Evolutionary conservation across 2,113 vertebrate genomes (phyloP).

Genomic region (Hypanus sabinus): DNA sequence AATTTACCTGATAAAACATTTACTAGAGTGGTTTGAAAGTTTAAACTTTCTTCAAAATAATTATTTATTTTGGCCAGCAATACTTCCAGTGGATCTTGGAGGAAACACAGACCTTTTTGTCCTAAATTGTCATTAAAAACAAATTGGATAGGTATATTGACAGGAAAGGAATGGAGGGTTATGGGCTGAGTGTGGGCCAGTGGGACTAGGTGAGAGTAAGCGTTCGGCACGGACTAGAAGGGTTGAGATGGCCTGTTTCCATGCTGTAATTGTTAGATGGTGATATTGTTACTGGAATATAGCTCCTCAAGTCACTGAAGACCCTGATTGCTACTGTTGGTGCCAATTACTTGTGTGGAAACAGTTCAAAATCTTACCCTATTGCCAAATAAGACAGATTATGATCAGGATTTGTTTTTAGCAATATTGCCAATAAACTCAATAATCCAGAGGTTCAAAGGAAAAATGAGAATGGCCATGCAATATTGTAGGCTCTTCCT

Average conservation of each 20-base stretch:
- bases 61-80: neutral
- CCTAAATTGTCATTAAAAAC: no score
- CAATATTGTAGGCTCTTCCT: neutral
- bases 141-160: no score
- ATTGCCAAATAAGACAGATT: neutral
- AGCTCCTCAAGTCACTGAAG: neutral
- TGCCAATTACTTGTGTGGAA: neutral
- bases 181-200: no score
- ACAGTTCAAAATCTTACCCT: neutral
- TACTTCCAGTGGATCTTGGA: neutral
- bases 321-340: neutral
- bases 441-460: neutral
- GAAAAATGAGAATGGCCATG: neutral
- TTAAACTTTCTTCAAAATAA: neutral
- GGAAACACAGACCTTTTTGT: neutral
- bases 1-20: neutral
- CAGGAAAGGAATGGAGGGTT: no score
- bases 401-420: neutral
- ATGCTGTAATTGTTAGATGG: no score
- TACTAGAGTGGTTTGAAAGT: neutral
- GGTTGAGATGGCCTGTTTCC: no score
- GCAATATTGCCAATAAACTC: neutral
- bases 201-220: no score
- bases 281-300: no score
- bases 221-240: no score